Percentiles rank a stretch among this genome's conserved stretches.
phyloP scores from a whole-genome alignment of 2,888 invertebrate genomes.

The Polyploca ridens region DNA sequence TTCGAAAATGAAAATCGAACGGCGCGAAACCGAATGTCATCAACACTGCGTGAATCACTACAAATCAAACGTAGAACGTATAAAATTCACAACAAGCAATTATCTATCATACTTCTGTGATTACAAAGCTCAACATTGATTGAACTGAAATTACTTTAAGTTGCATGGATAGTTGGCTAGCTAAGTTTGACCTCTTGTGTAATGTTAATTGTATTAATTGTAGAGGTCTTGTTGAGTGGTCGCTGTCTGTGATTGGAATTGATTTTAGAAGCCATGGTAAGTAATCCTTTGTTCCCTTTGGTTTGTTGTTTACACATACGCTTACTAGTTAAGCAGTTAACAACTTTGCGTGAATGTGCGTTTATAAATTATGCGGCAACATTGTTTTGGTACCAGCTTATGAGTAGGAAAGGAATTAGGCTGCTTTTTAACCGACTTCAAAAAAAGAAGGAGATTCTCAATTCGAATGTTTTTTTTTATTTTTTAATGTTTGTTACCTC shows the following conservation, averaged over 20 bases:
- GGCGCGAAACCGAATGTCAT: constrained; percentile 51
- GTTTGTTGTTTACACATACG: constrained; percentile 79
- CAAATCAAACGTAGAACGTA: constrained; percentile 46
- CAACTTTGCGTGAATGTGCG: constrained; percentile 43
- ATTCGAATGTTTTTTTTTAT: too few species aligned
- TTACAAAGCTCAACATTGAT: constrained; percentile 42
- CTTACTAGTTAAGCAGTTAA: constrained; percentile 80
- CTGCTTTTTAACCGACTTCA: too few species aligned
- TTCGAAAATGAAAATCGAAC: constrained; percentile 32
- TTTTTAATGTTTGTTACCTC: too few species aligned
- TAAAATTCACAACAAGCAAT: constrained; percentile 17
- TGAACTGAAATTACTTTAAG: constrained; percentile 21
- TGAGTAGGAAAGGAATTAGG: not conserved
- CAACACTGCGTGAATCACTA: constrained; percentile 62
- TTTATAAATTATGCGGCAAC: constrained; percentile 26
- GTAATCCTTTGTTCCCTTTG: constrained; percentile 74
- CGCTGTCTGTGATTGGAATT: constrained; percentile 62
- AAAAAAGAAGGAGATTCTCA: too few species aligned
- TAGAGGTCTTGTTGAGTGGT: constrained; percentile 43
- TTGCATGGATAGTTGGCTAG: constrained; percentile 33
- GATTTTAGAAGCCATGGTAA: constrained; percentile 77
- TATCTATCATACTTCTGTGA: constrained; percentile 25
- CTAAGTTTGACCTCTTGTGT: constrained; percentile 28
- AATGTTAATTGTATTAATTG: constrained; percentile 17
- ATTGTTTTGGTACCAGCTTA: not conserved